phyloP scores from a whole-genome alignment of 2,113 vertebrate species.

The Tautogolabrus adspersus region DNA sequence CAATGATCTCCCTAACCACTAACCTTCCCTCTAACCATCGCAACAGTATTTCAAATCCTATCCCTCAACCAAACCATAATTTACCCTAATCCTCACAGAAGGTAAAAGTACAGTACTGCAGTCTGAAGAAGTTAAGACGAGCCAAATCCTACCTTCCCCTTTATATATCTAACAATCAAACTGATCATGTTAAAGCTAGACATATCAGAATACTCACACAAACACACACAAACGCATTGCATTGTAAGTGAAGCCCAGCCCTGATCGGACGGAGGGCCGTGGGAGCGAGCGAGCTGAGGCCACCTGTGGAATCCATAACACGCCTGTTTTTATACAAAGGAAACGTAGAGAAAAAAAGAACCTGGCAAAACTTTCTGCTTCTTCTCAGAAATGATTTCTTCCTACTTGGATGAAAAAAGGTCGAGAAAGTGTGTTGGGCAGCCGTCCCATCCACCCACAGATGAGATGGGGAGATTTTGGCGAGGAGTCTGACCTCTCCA shows the following conservation, averaged over 20 bases:
- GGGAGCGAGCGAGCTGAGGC: constrained; percentile 45
- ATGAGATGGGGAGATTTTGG: constrained; percentile 27
- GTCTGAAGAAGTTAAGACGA: no score
- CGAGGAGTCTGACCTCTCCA: constrained; percentile 10
- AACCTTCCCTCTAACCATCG: no score
- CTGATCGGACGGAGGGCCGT: constrained; percentile 34
- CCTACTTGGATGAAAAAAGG: constrained; percentile 50
- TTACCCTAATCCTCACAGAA: no score
- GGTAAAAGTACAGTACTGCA: no score
- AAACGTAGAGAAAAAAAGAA: constrained; percentile 43
- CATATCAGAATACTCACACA: neutral
- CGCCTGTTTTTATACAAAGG: constrained; percentile 68
- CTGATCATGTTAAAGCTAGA: neutral
- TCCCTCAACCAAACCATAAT: no score
- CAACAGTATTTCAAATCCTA: no score
- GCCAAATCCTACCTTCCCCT: no score
- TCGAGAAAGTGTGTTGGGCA: constrained; percentile 47
- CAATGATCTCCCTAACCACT: no score
- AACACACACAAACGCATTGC: neutral
- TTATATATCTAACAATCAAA: neutral
- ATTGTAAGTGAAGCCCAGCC: constrained; percentile 19
- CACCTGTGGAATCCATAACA: constrained; percentile 71
- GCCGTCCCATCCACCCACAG: constrained; percentile 45
- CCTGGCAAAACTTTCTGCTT: constrained; percentile 43
- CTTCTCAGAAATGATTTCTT: constrained; percentile 67